These are phyloP conservation scores for Melanotaenia parkinsoni DNA, from an alignment of 2,797 vertebrate species.

Conservation along the genomic window DNA sequence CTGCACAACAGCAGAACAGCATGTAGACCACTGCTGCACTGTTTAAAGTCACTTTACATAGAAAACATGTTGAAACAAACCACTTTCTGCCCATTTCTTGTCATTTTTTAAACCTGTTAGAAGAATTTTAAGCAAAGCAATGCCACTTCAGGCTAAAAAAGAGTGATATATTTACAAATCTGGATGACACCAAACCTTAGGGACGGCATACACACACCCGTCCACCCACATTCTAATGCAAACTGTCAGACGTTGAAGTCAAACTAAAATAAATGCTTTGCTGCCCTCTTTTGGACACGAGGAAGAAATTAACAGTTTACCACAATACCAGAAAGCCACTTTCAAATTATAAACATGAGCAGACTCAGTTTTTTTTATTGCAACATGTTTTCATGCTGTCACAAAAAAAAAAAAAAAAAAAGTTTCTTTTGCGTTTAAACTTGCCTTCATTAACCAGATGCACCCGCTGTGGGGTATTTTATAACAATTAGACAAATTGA, in stretches of 20 bases:
- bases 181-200: not conserved
- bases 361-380: too few relatives aligned
- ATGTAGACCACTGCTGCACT: not conserved
- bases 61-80: not conserved
- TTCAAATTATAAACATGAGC: not conserved
- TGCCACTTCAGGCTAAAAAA: not conserved
- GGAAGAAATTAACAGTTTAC: not conserved
- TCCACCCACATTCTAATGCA: not conserved
- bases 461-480: not conserved
- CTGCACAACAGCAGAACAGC: not conserved
- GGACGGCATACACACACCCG: not conserved
- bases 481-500: not conserved
- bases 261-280: constrained; percentile 56
- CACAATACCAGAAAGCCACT: not conserved
- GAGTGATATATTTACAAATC: constrained; percentile 1
- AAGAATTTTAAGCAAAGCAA: too few relatives aligned
- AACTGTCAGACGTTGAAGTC: constrained; percentile 20
- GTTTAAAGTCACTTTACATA: not conserved
- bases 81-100: not conserved
- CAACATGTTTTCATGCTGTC: too few relatives aligned
- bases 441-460: not conserved
- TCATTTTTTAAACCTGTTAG: not conserved
- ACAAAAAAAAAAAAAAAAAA: too few relatives aligned
- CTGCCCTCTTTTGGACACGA: constrained; percentile 79
- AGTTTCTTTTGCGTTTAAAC: not conserved